These are phyloP conservation scores for Meleagris gallopavo DNA, from an alignment of 2,113 vertebrate genomes.

Conservation along the genomic window DNA sequence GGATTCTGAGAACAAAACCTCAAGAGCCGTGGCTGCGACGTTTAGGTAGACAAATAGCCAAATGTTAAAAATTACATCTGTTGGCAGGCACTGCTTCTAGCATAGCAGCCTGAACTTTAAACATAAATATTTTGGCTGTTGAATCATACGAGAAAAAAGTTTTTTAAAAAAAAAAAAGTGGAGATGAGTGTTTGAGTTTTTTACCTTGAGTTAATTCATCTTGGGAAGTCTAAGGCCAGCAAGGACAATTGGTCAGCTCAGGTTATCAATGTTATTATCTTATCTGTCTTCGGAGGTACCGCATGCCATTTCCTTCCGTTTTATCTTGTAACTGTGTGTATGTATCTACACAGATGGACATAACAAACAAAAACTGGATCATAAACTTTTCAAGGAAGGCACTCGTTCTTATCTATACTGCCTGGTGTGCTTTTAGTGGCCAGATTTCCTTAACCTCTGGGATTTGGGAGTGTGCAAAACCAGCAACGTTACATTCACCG, in stretches of 20 bases:
- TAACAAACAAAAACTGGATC: conserved; percentile 1
- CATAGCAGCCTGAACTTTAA: conserved; percentile 46
- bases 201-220: conserved; percentile 26
- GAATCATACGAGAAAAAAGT: no score
- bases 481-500: background rate
- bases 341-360: background rate
- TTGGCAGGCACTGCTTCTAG: background rate
- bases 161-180: background rate
- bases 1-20: background rate
- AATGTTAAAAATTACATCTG: conserved; percentile 3
- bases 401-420: background rate
- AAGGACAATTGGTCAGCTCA: conserved; percentile 33
- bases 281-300: background rate
- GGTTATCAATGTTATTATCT: conserved; percentile 19
- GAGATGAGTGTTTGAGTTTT: background rate
- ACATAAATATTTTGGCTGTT: conserved; percentile 36
- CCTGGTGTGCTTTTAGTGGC: background rate
- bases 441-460: background rate
- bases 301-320: background rate
- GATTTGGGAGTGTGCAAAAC: background rate
- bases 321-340: background rate
- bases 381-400: conserved; percentile 16
- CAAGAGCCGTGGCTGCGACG: background rate
- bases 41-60: background rate
- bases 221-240: background rate